Conservation (phyloP, 1,140 invertebrate species). For the Brachionus paranguensis region DNA sequence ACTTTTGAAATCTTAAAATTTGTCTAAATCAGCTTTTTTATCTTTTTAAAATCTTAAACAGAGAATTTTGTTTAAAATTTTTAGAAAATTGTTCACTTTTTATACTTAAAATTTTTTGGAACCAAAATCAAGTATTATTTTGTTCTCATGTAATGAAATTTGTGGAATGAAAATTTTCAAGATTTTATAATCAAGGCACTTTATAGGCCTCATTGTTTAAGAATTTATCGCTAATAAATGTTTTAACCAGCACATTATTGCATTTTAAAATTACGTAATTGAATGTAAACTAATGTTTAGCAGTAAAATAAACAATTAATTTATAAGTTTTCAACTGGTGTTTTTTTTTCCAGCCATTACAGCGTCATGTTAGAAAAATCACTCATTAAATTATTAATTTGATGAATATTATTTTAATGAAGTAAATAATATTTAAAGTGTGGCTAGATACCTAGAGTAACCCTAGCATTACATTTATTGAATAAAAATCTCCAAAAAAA, state of each 20-base stretch:
- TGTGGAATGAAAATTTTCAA: neutral
- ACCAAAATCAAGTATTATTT: neutral
- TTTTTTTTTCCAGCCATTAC: neutral
- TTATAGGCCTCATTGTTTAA: neutral
- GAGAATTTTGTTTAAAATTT: neutral
- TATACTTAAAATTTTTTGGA: neutral
- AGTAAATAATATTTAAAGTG: conserved; percentile 42
- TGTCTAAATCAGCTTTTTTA: too few relatives aligned
- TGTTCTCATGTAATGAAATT: neutral
- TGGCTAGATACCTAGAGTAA: conserved; percentile 61
- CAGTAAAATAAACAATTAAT: neutral
- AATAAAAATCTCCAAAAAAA: neutral
- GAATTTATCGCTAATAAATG: neutral
- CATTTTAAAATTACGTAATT: neutral
- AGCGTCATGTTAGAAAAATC: neutral
- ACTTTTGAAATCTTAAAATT: too few relatives aligned
- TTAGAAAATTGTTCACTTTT: neutral
- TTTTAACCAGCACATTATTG: neutral
- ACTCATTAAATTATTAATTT: neutral
- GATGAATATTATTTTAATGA: neutral
- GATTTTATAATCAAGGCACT: neutral
- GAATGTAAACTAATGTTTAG: neutral
- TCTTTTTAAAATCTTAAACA: too few relatives aligned
- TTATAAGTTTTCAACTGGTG: neutral
- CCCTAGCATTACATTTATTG: neutral